Evolutionary conservation across 1,140 invertebrate species (phyloP).

Genomic region (Drosophila sechellia): DNA sequence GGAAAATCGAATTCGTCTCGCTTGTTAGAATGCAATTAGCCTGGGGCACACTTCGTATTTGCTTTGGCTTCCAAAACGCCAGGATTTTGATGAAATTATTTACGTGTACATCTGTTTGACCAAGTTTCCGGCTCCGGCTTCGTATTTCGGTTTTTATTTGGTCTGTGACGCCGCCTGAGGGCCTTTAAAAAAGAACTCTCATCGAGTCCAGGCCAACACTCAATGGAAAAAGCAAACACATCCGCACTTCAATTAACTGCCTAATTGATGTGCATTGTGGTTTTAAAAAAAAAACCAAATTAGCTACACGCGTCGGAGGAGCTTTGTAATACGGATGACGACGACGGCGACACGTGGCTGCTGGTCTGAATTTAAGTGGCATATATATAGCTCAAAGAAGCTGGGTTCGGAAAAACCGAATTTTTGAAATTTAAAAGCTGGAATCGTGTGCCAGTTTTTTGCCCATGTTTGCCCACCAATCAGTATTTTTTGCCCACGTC

Average conservation of each 20-base stretch:
- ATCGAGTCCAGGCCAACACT: not conserved
- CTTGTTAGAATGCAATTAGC: conserved; percentile 84
- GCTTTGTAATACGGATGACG: conserved; percentile 43
- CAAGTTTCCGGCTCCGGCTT: conserved; percentile 12
- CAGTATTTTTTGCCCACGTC: too few species aligned
- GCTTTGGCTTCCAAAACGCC: conserved; percentile 39
- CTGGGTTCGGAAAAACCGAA: too few species aligned
- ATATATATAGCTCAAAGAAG: not conserved
- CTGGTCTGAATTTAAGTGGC: conserved; percentile 57
- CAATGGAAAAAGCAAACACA: conserved; percentile 22
- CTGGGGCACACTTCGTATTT: conserved; percentile 66
- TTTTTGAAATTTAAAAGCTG: too few species aligned
- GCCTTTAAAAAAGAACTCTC: conserved; percentile 9
- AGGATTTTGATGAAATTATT: conserved; percentile 63
- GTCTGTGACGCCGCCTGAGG: conserved; percentile 35
- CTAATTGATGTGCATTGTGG: conserved; percentile 72
- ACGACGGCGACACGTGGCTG: conserved; percentile 46
- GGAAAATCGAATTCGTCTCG: conserved; percentile 76
- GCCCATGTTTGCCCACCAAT: too few species aligned
- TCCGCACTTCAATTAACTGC: conserved; percentile 59
- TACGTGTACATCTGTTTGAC: conserved; percentile 52
- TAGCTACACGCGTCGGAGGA: conserved; percentile 58
- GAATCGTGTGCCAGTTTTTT: too few species aligned
- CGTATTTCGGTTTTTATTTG: conserved; percentile 41
- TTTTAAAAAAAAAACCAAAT: conserved; percentile 45